phyloP scores from a whole-genome alignment of 2,888 invertebrate genomes.

The Crepidodera aurea region DNA sequence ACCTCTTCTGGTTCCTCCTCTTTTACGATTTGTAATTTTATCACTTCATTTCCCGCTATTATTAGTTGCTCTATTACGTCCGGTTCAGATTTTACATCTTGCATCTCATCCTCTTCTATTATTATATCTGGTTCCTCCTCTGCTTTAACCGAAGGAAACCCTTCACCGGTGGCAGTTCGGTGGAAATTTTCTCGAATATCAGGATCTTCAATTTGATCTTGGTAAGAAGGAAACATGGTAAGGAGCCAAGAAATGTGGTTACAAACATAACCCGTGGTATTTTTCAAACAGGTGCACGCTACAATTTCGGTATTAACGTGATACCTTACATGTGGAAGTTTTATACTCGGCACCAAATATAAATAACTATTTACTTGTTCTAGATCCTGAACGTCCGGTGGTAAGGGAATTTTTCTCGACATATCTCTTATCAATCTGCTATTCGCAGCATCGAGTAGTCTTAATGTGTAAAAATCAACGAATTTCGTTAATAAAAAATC shows the following conservation, averaged over 20 bases:
- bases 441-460: conserved; percentile 13
- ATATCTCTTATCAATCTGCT: conserved; percentile 6
- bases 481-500: conserved; percentile 21
- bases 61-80: conserved; percentile 14
- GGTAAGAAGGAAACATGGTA: neutral
- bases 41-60: conserved; percentile 18
- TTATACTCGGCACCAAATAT: conserved; percentile 23
- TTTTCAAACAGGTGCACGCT: conserved; percentile 23
- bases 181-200: conserved; percentile 5
- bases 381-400: conserved; percentile 1
- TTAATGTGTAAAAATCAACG: conserved; percentile 12
- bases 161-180: conserved; percentile 13
- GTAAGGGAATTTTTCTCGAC: conserved; percentile 14
- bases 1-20: neutral
- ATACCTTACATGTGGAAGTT: conserved; percentile 2
- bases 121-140: neutral
- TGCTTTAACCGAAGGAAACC: neutral
- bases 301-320: conserved; percentile 17
- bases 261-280: conserved; percentile 19
- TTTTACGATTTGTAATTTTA: conserved; percentile 15
- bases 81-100: neutral
- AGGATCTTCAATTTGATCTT: conserved; percentile 11
- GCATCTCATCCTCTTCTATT: neutral
- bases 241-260: conserved; percentile 14
- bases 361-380: conserved; percentile 17